phyloP scores from a whole-genome alignment of 2,113 vertebrate species.

The Anoplopoma fimbria region DNA sequence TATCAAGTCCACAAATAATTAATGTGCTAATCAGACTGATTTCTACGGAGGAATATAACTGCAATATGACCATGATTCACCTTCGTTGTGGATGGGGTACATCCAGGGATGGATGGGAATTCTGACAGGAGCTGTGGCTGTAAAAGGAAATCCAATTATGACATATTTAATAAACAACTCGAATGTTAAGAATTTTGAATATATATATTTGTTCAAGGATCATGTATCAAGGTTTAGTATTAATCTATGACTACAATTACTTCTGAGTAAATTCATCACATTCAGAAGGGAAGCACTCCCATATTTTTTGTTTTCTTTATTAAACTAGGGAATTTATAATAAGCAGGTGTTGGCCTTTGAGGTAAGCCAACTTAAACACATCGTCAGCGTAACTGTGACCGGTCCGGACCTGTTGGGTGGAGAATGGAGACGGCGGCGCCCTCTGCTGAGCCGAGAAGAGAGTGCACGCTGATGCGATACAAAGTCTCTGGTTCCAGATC shows the following conservation, averaged over 20 bases:
- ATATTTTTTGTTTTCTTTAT: not conserved
- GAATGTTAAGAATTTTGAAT: not conserved
- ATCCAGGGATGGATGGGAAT: constrained; percentile 75
- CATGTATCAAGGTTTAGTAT: not conserved
- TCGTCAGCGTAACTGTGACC: not conserved
- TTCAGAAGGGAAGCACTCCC: not conserved
- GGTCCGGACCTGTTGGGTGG: constrained; percentile 84
- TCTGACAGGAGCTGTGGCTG: constrained; percentile 78
- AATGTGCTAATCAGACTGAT: not conserved
- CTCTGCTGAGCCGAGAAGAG: constrained; percentile 79
- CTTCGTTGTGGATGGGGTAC: constrained; percentile 81
- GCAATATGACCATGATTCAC: constrained; percentile 52
- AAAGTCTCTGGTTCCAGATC: constrained; percentile 79
- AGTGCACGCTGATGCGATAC: constrained; percentile 84
- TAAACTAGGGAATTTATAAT: not conserved
- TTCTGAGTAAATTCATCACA: not conserved
- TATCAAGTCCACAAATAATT: not conserved
- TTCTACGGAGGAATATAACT: not conserved
- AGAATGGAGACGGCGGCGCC: constrained; percentile 85
- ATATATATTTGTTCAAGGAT: not conserved
- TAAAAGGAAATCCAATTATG: not conserved
- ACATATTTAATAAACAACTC: not conserved
- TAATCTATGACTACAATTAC: not conserved
- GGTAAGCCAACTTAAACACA: not conserved
- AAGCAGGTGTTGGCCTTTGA: not conserved